phyloP scores from a whole-genome alignment of 92 coral and sea anemone genomes.

The Palythoa caribaeorum region DNA sequence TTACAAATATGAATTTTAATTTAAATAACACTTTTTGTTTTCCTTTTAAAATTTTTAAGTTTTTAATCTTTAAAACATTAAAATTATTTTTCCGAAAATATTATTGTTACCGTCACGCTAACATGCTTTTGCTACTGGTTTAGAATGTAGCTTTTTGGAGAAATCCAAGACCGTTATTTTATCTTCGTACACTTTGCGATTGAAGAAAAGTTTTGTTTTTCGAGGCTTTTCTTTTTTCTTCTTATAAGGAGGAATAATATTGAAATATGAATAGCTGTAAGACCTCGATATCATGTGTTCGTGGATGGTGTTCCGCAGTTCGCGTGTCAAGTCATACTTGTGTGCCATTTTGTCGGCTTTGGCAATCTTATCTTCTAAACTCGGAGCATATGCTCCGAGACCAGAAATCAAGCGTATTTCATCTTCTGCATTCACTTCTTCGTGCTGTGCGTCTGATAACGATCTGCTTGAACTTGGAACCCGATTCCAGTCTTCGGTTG shows the following conservation, averaged over 20 bases:
- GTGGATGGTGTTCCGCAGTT: slow-evolving; percentile 83
- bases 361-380: slow-evolving; percentile 68
- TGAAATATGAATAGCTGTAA: slow-evolving; percentile 82
- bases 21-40: not conserved
- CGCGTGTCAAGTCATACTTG: slow-evolving; percentile 91
- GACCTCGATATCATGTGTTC: slow-evolving; percentile 94
- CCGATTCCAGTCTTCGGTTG: slow-evolving; percentile 40
- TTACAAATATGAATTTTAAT: not conserved
- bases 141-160: slow-evolving; percentile 37
- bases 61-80: not conserved
- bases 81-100: not conserved
- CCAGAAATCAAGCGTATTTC: slow-evolving; percentile 62
- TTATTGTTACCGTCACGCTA: not conserved
- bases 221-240: slow-evolving; percentile 76
- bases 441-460: slow-evolving; percentile 12
- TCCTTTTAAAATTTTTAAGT: not conserved
- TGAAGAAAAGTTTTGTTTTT: slow-evolving; percentile 79
- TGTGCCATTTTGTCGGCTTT: slow-evolving; percentile 85
- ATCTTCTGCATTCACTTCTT: slow-evolving; percentile 43
- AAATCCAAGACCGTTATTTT: slow-evolving; percentile 79
- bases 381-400: slow-evolving; percentile 59
- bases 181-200: slow-evolving; percentile 86
- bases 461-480: slow-evolving; percentile 6
- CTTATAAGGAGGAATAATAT: slow-evolving; percentile 89
- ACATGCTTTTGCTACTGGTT: not conserved